These are phyloP conservation scores for Arrhamphus sclerolepis DNA, from an alignment of 2,797 vertebrate species.

Conservation along the genomic window DNA sequence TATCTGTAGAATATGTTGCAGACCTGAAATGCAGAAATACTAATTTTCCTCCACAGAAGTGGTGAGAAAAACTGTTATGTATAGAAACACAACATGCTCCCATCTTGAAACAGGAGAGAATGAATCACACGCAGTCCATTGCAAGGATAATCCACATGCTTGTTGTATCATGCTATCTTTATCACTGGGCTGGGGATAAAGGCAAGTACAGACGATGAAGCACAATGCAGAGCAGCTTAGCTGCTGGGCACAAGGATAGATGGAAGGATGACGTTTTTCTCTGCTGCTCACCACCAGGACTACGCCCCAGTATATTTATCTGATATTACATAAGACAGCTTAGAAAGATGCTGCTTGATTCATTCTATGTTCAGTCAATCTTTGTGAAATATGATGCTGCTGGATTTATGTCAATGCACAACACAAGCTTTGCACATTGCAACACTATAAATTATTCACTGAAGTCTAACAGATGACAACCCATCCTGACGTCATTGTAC, in stretches of 20 bases:
- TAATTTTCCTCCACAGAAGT: too few relatives aligned
- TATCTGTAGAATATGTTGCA: too few relatives aligned
- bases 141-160: slow-evolving; percentile 74
- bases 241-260: slow-evolving; percentile 54
- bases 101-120: slow-evolving; percentile 57
- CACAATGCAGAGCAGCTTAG: slow-evolving; percentile 78
- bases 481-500: not conserved
- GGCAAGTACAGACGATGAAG: slow-evolving; percentile 67
- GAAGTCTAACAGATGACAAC: slow-evolving; percentile 4
- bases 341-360: slow-evolving; percentile 58
- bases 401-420: slow-evolving; percentile 41
- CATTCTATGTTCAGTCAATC: slow-evolving; percentile 50
- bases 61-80: slow-evolving; percentile 50
- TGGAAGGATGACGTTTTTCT: slow-evolving; percentile 62
- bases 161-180: slow-evolving; percentile 80
- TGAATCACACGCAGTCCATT: slow-evolving; percentile 68
- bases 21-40: too few relatives aligned
- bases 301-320: slow-evolving; percentile 52
- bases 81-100: slow-evolving; percentile 48
- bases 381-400: slow-evolving; percentile 38
- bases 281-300: slow-evolving; percentile 50
- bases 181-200: slow-evolving; percentile 75
- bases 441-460: slow-evolving; percentile 16
- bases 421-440: slow-evolving; percentile 25
- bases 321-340: slow-evolving; percentile 77